Base-by-base conservation (phyloP, 2,797 vertebrate genomes). In the Neostethus bicornis region DNA sequence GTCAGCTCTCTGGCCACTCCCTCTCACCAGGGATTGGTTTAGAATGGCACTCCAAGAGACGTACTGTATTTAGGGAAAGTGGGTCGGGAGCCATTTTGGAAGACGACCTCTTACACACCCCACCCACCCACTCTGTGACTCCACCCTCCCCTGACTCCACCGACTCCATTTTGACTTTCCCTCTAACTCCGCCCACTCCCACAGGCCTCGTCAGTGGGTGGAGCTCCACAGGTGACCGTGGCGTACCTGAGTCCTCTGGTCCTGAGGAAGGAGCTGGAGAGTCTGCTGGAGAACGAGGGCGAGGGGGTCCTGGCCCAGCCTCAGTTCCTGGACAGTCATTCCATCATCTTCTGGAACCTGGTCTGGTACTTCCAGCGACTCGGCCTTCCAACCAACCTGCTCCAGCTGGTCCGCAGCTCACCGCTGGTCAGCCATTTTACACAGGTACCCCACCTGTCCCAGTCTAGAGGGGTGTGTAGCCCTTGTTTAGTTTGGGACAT, bases 301-400 rank as follows among this genome's bases (percentile, higher is more conserved):
- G 95, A 94, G 3, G 88, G 92, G n/a, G 92, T 96, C 10, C 85
- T 98, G 72, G 92, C 93, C 0, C 92, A 94, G 50, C 85, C 91
- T 0, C 94, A 94, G 77, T 85, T 98, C 48, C 89, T 96, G 5
- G 93, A 96, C 68, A 93, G 86, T 44, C 96, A 98, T 81, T 94
- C 94, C 80, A 96, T 98, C 86, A 93, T 98, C 83, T 97, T 92
- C 92, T 98, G 96, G 96, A 98, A 98, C 85, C 91, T 98, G 13
- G 82, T 97, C 1, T 98, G 96, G 96, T 96, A 92, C 78, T 98
- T 97, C 88, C 92, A 93, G 64, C 92, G 96, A 17, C 88, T 98
- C 9, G 83, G 88, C 0, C 87, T 97, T 44, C 94, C 95, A 62
- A 94, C 86, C 29, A 91, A 94, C 80, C 90, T 98, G 20, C 91